A percentile compares a stretch with the other conserved stretches of the same genome.
phyloP scores from a whole-genome alignment of 1,140 invertebrate genomes.

The Phenacoccus solenopsis region DNA sequence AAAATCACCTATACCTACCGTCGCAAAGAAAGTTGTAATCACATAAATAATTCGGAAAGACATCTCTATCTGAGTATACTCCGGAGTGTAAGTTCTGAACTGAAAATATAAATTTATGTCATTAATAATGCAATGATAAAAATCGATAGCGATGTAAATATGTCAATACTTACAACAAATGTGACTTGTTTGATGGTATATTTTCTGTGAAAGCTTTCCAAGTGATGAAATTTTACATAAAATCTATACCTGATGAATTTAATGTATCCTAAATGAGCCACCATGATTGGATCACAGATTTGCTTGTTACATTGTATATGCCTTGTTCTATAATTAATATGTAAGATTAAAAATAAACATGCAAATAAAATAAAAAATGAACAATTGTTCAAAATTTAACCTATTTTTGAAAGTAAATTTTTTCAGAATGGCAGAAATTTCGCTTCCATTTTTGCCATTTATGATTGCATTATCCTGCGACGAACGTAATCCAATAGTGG shows the following conservation, averaged over 20 bases:
- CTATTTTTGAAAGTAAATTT: neutral
- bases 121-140: neutral
- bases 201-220: conserved; percentile 68
- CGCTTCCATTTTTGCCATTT: neutral
- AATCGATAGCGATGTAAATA: conserved; percentile 13
- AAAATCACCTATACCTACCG: conserved; percentile 50
- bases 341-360: neutral
- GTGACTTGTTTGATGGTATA: conserved; percentile 69
- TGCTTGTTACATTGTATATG: conserved; percentile 68
- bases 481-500: conserved; percentile 6
- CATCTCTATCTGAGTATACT: conserved; percentile 91
- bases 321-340: conserved; percentile 45
- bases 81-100: conserved; percentile 92
- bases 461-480: neutral
- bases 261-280: conserved; percentile 79
- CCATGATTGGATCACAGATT: conserved; percentile 72
- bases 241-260: conserved; percentile 80
- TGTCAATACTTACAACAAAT: conserved; percentile 67
- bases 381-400: neutral
- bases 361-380: neutral
- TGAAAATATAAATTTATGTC: conserved; percentile 47
- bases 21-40: conserved; percentile 68
- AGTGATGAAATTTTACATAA: conserved; percentile 66
- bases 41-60: conserved; percentile 93
- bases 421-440: neutral